A percentile compares a stretch with the other conserved stretches of the same genome.
Evolutionary conservation across 2,888 invertebrate genomes (phyloP).

Genomic region (Neelides folsomi): DNA sequence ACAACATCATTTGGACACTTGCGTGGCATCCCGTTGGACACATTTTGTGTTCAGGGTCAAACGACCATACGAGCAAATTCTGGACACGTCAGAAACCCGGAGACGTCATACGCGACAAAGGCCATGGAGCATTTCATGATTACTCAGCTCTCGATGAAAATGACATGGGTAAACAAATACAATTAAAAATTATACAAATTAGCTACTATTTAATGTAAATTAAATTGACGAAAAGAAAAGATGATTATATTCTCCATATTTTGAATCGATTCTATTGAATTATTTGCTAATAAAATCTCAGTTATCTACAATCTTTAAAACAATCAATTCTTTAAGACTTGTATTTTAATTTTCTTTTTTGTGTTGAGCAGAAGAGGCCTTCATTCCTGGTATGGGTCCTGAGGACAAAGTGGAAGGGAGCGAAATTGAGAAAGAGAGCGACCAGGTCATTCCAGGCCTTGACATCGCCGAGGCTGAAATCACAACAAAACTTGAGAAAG

Average conservation of each 20-base stretch:
- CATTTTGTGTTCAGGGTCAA: conserved; percentile 97
- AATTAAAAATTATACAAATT: not conserved
- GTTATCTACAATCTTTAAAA: too few species aligned
- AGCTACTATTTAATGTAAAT: not conserved
- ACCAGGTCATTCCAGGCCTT: conserved; percentile 61
- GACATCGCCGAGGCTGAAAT: conserved; percentile 48
- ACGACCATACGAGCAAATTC: conserved; percentile 97
- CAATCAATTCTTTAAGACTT: too few species aligned
- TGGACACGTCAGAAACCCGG: conserved; percentile 99
- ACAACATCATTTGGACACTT: conserved; percentile 96
- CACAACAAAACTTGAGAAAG: conserved; percentile 24
- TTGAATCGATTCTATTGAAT: too few species aligned
- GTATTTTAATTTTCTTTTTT: conserved; percentile 4
- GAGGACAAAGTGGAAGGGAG: conserved; percentile 69
- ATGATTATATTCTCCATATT: too few species aligned
- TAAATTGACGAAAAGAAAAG: too few species aligned
- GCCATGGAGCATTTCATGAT: conserved; percentile 29
- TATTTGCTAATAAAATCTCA: too few species aligned
- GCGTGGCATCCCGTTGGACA: conserved; percentile 99
- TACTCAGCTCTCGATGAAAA: conserved; percentile 52
- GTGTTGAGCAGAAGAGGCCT: conserved; percentile 52
- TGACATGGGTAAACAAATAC: conserved; percentile 46
- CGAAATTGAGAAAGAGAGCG: conserved; percentile 33
- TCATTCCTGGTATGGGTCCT: conserved; percentile 96
- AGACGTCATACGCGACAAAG: conserved; percentile 90